Evolutionary conservation across 2,888 invertebrate species (phyloP).

Genomic region (Ellobium chinense): DNA sequence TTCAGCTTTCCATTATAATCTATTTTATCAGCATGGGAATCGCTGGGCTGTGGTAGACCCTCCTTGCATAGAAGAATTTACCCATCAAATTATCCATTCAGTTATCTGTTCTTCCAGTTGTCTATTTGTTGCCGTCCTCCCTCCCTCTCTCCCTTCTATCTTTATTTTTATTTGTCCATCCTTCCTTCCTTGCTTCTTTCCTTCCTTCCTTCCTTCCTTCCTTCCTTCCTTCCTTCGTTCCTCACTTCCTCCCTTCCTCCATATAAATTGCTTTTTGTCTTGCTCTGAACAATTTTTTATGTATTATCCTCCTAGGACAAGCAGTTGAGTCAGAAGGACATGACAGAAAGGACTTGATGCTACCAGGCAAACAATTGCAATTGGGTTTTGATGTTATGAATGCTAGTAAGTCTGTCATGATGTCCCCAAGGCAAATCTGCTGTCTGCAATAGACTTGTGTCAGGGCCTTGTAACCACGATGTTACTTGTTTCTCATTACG

Average conservation of each 20-base stretch:
- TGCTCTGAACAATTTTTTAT: background rate
- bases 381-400: slow-evolving; percentile 65
- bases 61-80: too few relatives aligned
- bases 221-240: background rate
- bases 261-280: background rate
- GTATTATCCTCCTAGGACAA: slow-evolving; percentile 52
- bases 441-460: too few relatives aligned
- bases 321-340: slow-evolving; percentile 67
- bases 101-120: background rate
- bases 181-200: background rate
- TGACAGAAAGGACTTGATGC: slow-evolving; percentile 65
- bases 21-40: too few relatives aligned
- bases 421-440: too few relatives aligned
- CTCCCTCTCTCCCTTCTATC: background rate
- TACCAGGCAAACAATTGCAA: slow-evolving; percentile 69
- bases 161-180: background rate
- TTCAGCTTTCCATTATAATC: too few relatives aligned
- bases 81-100: background rate
- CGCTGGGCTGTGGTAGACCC: too few relatives aligned
- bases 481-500: too few relatives aligned
- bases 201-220: background rate
- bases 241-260: background rate
- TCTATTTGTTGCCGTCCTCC: background rate
- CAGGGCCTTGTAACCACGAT: too few relatives aligned
- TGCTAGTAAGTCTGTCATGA: slow-evolving; percentile 36